Evolutionary conservation across 2,797 vertebrate genomes (phyloP).

Genomic region (Scyliorhinus canicula): DNA sequence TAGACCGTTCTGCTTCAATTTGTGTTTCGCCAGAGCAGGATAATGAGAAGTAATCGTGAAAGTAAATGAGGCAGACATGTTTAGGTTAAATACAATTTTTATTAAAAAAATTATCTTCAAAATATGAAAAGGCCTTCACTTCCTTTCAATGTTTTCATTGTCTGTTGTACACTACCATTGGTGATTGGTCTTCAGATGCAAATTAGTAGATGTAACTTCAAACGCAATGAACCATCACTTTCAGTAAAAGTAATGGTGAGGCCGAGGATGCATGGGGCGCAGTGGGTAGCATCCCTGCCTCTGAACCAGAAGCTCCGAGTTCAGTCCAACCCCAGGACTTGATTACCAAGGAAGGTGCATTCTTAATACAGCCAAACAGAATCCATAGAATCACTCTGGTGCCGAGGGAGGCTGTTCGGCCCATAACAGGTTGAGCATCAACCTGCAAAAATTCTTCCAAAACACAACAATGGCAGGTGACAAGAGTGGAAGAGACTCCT

Average conservation of each 20-base stretch:
- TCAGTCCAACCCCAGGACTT: too few species aligned
- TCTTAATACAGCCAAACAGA: too few species aligned
- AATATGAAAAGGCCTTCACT: not conserved
- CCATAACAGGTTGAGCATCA: too few species aligned
- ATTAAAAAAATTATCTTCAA: not conserved
- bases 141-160: not conserved
- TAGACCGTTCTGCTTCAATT: not conserved
- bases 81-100: not conserved
- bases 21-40: not conserved
- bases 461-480: too few species aligned
- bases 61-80: not conserved
- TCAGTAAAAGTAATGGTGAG: not conserved
- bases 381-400: too few species aligned
- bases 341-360: too few species aligned
- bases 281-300: too few species aligned
- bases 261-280: not conserved
- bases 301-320: too few species aligned
- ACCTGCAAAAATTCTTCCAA: too few species aligned
- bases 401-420: too few species aligned
- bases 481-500: too few species aligned
- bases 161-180: not conserved
- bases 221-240: not conserved
- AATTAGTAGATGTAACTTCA: not conserved
- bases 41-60: constrained; percentile 30
- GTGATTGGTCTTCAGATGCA: not conserved